Evolutionary conservation across 2,888 invertebrate genomes (phyloP).

Genomic region (Eupsilia transversa): DNA sequence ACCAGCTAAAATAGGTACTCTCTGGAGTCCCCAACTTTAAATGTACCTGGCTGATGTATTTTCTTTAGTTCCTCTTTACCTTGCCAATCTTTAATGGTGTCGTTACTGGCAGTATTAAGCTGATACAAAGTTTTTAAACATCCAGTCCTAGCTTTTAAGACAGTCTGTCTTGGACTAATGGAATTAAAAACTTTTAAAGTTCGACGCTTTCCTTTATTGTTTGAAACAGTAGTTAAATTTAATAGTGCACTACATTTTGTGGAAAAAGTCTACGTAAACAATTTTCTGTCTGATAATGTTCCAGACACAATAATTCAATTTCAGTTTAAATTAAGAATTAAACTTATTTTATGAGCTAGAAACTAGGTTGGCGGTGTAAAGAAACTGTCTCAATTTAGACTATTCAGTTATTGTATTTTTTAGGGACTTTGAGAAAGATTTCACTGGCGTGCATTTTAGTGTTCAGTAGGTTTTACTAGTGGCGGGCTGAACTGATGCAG

Average conservation of each 20-base stretch:
- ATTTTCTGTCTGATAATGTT: conserved; percentile 15
- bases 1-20: conserved; percentile 6
- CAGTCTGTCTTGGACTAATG: conserved; percentile 52
- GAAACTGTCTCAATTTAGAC: neutral
- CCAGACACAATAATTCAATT: conserved; percentile 1
- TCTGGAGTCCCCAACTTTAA: conserved; percentile 29
- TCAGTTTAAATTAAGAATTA: conserved; percentile 8
- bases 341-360: neutral
- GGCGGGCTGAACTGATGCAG: neutral
- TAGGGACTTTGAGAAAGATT: neutral
- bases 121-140: conserved; percentile 59
- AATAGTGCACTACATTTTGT: conserved; percentile 37
- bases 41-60: conserved; percentile 26
- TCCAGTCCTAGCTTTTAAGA: conserved; percentile 40
- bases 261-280: conserved; percentile 8
- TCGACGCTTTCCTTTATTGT: conserved; percentile 51
- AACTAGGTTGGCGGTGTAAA: neutral
- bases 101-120: conserved; percentile 41
- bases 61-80: conserved; percentile 21
- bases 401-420: neutral
- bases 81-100: conserved; percentile 42
- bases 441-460: neutral
- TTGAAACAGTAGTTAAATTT: conserved; percentile 50
- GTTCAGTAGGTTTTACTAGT: neutral
- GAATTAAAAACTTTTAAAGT: conserved; percentile 60